These are phyloP conservation scores for Corythornis madagascariensis DNA, from an alignment of 2,113 vertebrate genomes.

Conservation along the genomic window DNA sequence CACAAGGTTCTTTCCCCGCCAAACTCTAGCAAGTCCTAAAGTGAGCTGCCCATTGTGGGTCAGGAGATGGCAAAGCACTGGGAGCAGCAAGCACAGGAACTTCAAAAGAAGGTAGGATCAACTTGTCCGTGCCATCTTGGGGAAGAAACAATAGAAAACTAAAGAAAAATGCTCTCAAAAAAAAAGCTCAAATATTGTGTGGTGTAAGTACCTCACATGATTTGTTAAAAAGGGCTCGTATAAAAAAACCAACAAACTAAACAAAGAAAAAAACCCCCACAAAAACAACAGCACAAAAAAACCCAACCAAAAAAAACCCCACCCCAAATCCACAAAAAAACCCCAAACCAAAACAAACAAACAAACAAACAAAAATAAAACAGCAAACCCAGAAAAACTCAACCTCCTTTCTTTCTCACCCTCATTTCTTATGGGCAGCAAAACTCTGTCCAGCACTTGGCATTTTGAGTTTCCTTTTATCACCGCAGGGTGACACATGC, in stretches of 20 bases:
- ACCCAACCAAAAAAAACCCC: too few relatives aligned
- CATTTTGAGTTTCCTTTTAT: not conserved
- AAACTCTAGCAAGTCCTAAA: not conserved
- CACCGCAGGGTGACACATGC: not conserved
- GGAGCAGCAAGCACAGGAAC: not conserved
- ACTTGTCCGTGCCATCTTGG: not conserved
- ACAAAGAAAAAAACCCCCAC: too few relatives aligned
- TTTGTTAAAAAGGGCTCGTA: not conserved
- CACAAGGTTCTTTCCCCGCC: fast-evolving
- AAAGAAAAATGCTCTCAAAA: not conserved
- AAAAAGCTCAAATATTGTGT: not conserved
- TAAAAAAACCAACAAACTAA: not conserved
- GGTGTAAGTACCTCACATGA: not conserved
- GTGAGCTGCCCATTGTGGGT: not conserved
- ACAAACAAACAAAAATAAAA: not conserved
- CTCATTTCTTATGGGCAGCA: not conserved
- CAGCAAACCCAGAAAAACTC: not conserved
- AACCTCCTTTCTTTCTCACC: not conserved
- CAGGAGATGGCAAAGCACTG: not conserved
- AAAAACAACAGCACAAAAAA: too few relatives aligned
- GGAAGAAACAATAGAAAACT: not conserved
- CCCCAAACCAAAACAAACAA: too few relatives aligned
- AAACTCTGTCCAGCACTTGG: not conserved
- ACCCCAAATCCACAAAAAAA: too few relatives aligned
- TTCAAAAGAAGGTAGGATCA: not conserved